These are phyloP conservation scores for Piezodorus guildinii DNA, from an alignment of 1,140 invertebrate genomes.

Conservation along the genomic window DNA sequence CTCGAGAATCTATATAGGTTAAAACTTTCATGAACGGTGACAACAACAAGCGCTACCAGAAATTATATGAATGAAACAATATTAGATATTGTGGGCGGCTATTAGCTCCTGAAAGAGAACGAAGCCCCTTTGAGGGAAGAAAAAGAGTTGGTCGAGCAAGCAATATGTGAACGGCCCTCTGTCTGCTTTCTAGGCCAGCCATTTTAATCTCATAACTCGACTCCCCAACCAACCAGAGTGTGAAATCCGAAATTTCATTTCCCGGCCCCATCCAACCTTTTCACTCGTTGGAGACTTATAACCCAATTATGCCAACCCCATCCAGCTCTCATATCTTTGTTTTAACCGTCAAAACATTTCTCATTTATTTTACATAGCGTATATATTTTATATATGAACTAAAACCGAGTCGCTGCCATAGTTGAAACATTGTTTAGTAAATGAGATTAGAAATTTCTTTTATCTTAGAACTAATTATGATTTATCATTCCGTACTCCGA, in stretches of 20 bases:
- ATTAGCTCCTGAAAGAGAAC: not conserved
- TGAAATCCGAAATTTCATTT: conserved; percentile 9
- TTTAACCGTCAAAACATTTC: not conserved
- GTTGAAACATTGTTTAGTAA: no score
- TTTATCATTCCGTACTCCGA: no score
- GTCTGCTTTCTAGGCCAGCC: conserved; percentile 2
- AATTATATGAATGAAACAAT: no score
- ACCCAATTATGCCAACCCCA: not conserved
- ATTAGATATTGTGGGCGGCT: no score
- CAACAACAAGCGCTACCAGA: no score
- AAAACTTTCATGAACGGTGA: no score
- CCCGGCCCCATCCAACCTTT: conserved; percentile 4
- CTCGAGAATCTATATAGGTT: no score
- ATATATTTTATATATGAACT: no score
- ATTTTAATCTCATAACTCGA: conserved; percentile 7
- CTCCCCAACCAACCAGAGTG: conserved; percentile 2
- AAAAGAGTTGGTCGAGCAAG: not conserved
- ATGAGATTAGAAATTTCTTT: no score
- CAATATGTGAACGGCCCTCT: not conserved
- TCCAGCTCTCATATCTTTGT: not conserved
- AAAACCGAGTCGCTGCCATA: no score
- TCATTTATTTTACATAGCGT: not conserved
- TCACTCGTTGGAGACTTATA: conserved; percentile 5
- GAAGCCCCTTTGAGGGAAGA: not conserved
- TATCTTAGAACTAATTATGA: no score